These are phyloP conservation scores for Troglohyphantes excavatus DNA, from an alignment of 2,888 invertebrate genomes.

Conservation along the genomic window DNA sequence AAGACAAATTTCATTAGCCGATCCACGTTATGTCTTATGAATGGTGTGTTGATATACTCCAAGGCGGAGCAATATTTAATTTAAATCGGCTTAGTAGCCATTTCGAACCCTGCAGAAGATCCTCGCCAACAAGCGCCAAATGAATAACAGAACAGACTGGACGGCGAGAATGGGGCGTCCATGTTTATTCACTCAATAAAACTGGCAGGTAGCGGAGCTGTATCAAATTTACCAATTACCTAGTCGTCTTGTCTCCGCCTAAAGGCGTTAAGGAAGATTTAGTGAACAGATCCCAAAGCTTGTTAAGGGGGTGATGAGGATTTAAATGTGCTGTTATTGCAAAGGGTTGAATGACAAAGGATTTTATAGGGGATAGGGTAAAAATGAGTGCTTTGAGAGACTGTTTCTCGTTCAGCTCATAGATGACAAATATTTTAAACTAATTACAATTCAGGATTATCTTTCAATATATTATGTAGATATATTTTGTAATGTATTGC, in stretches of 20 bases:
- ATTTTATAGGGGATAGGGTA: not conserved
- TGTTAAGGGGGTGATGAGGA: not conserved
- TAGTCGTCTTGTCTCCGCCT: not conserved
- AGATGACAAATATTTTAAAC: too few relatives aligned
- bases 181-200: slow-evolving; percentile 32
- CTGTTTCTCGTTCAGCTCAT: too few relatives aligned
- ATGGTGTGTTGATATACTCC: not conserved
- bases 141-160: not conserved
- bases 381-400: not conserved
- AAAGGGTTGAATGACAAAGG: not conserved
- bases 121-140: not conserved
- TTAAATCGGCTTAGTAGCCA: slow-evolving; percentile 50
- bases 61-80: slow-evolving; percentile 3
- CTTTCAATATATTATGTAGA: too few relatives aligned
- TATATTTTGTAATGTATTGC: too few relatives aligned
- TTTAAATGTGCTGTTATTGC: not conserved
- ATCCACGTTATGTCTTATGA: not conserved
- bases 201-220: not conserved
- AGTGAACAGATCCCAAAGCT: not conserved
- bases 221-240: slow-evolving; percentile 22
- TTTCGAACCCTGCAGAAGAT: not conserved
- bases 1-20: slow-evolving; percentile 28
- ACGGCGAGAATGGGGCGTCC: not conserved
- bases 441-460: too few relatives aligned
- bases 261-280: not conserved